Conservation (phyloP, 2,113 vertebrate species). For the Calidris pygmaea region DNA sequence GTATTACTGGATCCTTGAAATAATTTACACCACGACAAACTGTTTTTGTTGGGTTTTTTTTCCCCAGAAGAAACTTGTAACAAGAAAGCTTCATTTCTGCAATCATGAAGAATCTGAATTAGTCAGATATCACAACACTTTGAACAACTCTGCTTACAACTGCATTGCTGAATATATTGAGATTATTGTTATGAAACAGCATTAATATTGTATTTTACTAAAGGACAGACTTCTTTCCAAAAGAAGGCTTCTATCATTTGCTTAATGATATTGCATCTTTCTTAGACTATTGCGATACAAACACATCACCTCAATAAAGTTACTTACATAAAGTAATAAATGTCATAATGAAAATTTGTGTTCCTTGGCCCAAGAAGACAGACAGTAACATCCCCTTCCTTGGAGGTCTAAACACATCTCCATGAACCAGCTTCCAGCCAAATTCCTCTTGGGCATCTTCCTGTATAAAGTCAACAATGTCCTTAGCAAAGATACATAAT, state of each 20-base stretch:
- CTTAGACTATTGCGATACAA: not conserved
- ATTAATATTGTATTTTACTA: not conserved
- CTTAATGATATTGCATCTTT: not conserved
- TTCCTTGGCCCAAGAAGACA: slow-evolving; percentile 89
- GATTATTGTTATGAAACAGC: not conserved
- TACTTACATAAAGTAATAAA: slow-evolving; percentile 92
- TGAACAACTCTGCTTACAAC: not conserved
- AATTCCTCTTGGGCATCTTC: slow-evolving; percentile 85
- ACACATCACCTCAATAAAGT: not conserved
- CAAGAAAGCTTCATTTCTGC: not conserved
- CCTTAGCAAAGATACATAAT: slow-evolving; percentile 44
- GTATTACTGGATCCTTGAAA: not conserved
- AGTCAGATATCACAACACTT: not conserved
- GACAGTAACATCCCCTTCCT: slow-evolving; percentile 87
- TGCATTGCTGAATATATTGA: not conserved
- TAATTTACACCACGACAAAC: not conserved
- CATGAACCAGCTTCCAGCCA: slow-evolving; percentile 79
- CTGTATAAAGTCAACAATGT: slow-evolving; percentile 73
- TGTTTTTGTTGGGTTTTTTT: not conserved
- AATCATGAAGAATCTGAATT: not conserved
- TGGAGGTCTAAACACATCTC: slow-evolving; percentile 79
- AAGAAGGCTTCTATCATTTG: not conserved
- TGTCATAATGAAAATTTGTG: slow-evolving; percentile 90
- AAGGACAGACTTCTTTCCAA: not conserved
- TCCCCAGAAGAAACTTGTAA: not conserved